These are phyloP conservation scores for Netelia melanura DNA, from an alignment of 2,888 invertebrate species.

Conservation along the genomic window DNA sequence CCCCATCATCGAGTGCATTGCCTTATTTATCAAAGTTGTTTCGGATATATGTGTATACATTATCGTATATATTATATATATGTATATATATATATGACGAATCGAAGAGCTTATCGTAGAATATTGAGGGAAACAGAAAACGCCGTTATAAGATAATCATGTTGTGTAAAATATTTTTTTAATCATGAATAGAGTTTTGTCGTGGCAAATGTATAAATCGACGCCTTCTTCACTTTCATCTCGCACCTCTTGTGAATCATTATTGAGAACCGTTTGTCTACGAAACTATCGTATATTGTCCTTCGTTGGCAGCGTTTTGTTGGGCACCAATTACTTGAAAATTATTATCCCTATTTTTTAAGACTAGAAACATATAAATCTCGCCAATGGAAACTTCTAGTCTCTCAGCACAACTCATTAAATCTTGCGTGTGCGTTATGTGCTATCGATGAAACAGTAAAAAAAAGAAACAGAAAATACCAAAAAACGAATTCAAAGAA, in stretches of 20 bases:
- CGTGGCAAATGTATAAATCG: not conserved
- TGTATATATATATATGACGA: slow-evolving; percentile 22
- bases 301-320: slow-evolving; percentile 17
- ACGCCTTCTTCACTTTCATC: not conserved
- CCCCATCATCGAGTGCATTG: slow-evolving; percentile 43
- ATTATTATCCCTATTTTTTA: not conserved
- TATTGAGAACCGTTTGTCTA: not conserved
- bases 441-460: not conserved
- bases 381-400: slow-evolving; percentile 13
- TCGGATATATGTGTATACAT: slow-evolving; percentile 23
- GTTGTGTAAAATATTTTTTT: slow-evolving; percentile 68
- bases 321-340: not conserved
- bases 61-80: slow-evolving; percentile 29
- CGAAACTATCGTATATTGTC: slow-evolving; percentile 16
- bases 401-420: slow-evolving; percentile 11
- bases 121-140: slow-evolving; percentile 41
- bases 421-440: not conserved
- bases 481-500: not conserved
- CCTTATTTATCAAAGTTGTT: slow-evolving; percentile 61
- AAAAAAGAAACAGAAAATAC: slow-evolving; percentile 18
- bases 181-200: slow-evolving; percentile 45
- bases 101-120: slow-evolving; percentile 62
- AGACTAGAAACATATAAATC: slow-evolving; percentile 38
- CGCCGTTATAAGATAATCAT: slow-evolving; percentile 63
- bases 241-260: not conserved